phyloP scores from a whole-genome alignment of 2,113 vertebrate species.

The cattle (Bos taurus) region DNA sequence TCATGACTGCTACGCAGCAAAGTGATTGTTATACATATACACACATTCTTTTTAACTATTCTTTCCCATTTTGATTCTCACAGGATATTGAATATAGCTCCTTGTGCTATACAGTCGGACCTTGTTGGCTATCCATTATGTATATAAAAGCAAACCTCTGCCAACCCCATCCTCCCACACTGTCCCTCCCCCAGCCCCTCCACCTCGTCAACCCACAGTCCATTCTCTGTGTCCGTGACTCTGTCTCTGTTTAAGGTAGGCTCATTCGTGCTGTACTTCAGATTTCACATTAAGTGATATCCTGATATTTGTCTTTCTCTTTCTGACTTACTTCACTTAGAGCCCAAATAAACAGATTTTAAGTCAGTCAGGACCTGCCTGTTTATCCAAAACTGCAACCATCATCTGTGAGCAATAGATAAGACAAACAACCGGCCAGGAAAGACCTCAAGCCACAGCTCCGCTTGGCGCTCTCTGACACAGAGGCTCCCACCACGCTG shows the following conservation, averaged over 20 bases:
- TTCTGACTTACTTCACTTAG: neutral
- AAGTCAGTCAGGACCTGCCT: neutral
- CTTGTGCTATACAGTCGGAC: neutral
- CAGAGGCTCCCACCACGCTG: neutral
- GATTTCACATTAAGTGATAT: neutral
- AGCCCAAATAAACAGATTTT: neutral
- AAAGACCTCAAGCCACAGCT: neutral
- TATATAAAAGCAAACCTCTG: neutral
- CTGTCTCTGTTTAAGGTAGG: neutral
- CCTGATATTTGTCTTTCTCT: neutral
- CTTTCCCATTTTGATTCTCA: neutral
- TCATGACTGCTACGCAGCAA: neutral
- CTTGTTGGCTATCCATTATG: neutral
- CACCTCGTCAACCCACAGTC: neutral
- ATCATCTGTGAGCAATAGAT: neutral
- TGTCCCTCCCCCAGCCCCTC: neutral
- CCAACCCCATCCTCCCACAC: neutral
- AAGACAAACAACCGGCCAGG: neutral
- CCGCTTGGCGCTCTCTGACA: rapidly evolving
- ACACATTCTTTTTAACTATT: neutral
- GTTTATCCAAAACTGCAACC: neutral
- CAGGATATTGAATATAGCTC: neutral
- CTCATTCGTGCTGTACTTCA: neutral
- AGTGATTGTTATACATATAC: rapidly evolving
- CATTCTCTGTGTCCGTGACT: neutral